phyloP scores from a whole-genome alignment of 2,797 vertebrate species.

The Acipenser oxyrinchus region DNA sequence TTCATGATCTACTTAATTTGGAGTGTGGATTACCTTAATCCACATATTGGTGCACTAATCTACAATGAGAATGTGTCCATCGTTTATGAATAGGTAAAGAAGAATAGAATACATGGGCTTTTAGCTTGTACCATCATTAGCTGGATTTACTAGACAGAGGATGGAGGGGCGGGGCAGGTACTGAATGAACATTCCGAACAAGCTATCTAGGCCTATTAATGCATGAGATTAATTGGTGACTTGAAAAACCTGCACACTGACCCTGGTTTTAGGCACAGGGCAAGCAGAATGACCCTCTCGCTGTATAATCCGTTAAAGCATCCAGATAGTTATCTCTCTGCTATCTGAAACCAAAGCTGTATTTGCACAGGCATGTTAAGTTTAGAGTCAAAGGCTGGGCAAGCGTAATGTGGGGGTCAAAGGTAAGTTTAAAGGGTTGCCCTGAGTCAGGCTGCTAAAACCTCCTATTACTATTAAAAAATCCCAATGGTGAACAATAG shows the following conservation, averaged over 20 bases:
- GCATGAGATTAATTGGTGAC: constrained; percentile 77
- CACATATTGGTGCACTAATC: constrained; percentile 35
- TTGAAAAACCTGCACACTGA: constrained; percentile 74
- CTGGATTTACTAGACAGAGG: constrained; percentile 26
- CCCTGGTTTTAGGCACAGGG: constrained; percentile 49
- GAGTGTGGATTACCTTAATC: constrained; percentile 38
- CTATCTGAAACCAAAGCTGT: constrained; percentile 48
- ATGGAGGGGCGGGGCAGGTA: constrained; percentile 14
- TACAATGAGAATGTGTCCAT: constrained; percentile 27
- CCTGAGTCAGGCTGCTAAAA: neutral
- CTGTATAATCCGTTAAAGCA: constrained; percentile 48
- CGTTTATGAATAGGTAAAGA: constrained; percentile 45
- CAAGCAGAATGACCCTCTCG: constrained; percentile 45
- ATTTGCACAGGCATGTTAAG: constrained; percentile 44
- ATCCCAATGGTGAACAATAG: neutral
- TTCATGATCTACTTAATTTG: constrained; percentile 13
- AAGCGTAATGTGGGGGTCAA: constrained; percentile 48
- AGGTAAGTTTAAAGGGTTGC: constrained; percentile 25
- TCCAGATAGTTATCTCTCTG: constrained; percentile 51
- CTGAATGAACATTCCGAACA: constrained; percentile 25
- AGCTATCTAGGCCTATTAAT: constrained; percentile 78
- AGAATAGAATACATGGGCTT: constrained; percentile 55
- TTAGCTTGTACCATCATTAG: constrained; percentile 53
- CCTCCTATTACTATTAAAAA: too few relatives aligned
- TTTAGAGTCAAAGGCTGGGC: constrained; percentile 45